These are phyloP conservation scores for Podarcis lilfordi DNA, from an alignment of 2,797 vertebrate genomes.

Conservation along the genomic window DNA sequence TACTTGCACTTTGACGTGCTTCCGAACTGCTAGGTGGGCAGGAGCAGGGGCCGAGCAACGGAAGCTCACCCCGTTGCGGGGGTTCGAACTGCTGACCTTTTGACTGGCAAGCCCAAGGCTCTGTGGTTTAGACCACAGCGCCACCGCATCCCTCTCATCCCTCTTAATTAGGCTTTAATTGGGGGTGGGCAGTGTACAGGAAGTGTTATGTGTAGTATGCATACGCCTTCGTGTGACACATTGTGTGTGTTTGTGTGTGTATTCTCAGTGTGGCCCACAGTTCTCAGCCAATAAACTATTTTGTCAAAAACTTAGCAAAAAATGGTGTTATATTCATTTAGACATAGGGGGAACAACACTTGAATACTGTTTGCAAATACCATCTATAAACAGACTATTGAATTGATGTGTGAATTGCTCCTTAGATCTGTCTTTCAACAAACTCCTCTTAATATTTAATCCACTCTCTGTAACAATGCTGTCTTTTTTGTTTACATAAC, in stretches of 20 bases:
- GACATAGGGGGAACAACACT: neutral
- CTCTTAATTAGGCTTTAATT: too few species aligned
- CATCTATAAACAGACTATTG: neutral
- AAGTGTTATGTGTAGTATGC: neutral
- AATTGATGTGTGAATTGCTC: neutral
- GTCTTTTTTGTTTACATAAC: slow-evolving; percentile 57
- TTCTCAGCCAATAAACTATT: neutral
- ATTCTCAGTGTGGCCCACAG: neutral
- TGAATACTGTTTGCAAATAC: neutral
- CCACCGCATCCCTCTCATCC: too few species aligned
- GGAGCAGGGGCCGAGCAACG: too few species aligned
- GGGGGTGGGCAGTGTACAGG: too few species aligned
- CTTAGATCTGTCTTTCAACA: slow-evolving; percentile 40
- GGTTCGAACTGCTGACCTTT: too few species aligned
- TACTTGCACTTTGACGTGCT: too few species aligned
- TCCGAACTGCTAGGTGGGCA: too few species aligned
- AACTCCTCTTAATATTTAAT: slow-evolving; percentile 67
- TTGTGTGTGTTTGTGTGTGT: neutral
- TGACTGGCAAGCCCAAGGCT: too few species aligned
- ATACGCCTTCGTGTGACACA: neutral
- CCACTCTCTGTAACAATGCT: slow-evolving; percentile 44
- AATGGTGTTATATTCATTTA: neutral
- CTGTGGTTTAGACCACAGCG: too few species aligned
- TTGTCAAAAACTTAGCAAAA: neutral
- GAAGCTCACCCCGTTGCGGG: too few species aligned